These are phyloP conservation scores for Chionomys nivalis DNA, from an alignment of 2,113 vertebrate species.

Conservation along the genomic window DNA sequence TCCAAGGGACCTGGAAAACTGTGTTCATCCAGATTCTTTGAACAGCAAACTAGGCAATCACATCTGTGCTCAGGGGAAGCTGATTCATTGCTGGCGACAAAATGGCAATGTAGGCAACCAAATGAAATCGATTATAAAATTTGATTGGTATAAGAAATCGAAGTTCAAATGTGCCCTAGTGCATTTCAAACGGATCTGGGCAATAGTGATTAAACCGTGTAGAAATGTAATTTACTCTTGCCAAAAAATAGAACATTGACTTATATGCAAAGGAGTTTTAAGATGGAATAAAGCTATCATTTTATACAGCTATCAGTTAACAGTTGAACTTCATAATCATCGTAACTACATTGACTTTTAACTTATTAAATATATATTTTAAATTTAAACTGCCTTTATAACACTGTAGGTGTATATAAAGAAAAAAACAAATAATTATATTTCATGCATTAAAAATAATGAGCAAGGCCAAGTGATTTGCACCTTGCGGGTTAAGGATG, in stretches of 20 bases:
- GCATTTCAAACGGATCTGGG: constrained; percentile 67
- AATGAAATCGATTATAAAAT: constrained; percentile 78
- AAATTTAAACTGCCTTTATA: neutral
- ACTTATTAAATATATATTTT: constrained; percentile 21
- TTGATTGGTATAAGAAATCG: constrained; percentile 71
- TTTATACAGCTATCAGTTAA: constrained; percentile 13
- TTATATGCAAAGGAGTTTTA: constrained; percentile 46
- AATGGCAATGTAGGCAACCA: constrained; percentile 72
- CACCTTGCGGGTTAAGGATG: neutral
- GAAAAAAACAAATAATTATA: neutral
- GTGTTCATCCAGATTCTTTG: constrained; percentile 53
- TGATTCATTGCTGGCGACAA: constrained; percentile 63
- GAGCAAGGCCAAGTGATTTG: constrained; percentile 10
- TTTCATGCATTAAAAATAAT: constrained; percentile 33
- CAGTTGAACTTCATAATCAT: constrained; percentile 24
- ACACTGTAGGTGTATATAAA: neutral
- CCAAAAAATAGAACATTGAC: constrained; percentile 58
- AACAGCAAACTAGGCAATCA: constrained; percentile 73
- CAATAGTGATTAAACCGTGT: constrained; percentile 64
- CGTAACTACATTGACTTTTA: neutral
- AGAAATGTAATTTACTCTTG: constrained; percentile 63
- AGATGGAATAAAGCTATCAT: constrained; percentile 2
- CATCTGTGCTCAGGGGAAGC: constrained; percentile 42
- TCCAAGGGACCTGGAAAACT: constrained; percentile 48
- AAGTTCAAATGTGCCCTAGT: constrained; percentile 64